Evolutionary conservation across 1,140 invertebrate species (phyloP), one percentile per base, ranked within the genome.

Genomic region (Orchesella cincta): DNA sequence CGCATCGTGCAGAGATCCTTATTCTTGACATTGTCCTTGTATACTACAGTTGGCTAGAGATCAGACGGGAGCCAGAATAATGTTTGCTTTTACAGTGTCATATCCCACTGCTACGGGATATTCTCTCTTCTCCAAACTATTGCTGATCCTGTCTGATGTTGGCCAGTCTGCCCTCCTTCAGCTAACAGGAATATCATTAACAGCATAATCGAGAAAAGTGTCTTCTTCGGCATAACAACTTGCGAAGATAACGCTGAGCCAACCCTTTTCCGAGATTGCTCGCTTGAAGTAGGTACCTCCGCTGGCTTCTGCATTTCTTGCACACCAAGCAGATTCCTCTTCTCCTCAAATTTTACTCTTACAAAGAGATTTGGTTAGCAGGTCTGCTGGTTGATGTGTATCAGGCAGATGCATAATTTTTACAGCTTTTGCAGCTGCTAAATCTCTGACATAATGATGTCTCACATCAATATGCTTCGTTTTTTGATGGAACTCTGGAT

Each of bases 401-500:
- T 76, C 75, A 1, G 77, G 75, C 3, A 79, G 18, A 39, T 80
- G 71, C 23, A 79, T 29, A 1, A 83, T 1, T 26, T 67, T 71
- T 12, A 82, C 72, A n/a, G 72, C 1, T 18, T 77, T 26, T 1
- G 51, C 54, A 12, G 77, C 76, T 14, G 57, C 14, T 28, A 77
- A 31, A 3, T 16, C 1, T 31, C 76, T 72, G 2, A 84, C 80
- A 57, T 84, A 85, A 79, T 85, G 84, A 75, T 84, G 83, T 36
- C 82, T 78, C 0, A 86, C 76, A 71, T 86, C 84, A 64, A 86
- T 86, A 75, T 86, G 85, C 72, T 87, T 87, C 0, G 83, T 85
- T 36, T 83, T 77, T 33, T 78, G 72, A 71, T 85, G 83, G 46
- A 79, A 83, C 29, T 85, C 82, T 34, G 83, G 83, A 71, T 86